Evolutionary conservation across 2,797 vertebrate species (phyloP).

Genomic region (Muraenolepis orangiensis): DNA sequence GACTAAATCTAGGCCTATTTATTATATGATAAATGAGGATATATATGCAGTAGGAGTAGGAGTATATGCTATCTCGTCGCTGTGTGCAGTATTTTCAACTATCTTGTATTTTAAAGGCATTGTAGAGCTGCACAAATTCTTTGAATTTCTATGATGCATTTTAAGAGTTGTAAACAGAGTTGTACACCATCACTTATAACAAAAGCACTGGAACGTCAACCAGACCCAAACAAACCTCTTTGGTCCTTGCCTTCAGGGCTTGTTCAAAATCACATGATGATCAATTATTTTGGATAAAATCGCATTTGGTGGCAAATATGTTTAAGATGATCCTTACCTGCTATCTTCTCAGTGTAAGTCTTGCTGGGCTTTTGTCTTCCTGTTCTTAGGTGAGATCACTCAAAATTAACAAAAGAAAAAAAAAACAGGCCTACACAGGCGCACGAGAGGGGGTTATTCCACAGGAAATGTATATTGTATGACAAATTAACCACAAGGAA

Average conservation of each 20-base stretch:
- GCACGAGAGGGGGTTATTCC: constrained; percentile 40
- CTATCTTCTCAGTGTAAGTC: constrained; percentile 19
- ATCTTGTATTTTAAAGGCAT: background rate
- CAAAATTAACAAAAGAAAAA: constrained; percentile 16
- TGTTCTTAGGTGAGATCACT: constrained; percentile 38
- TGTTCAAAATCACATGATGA: background rate
- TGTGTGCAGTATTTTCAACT: too few relatives aligned
- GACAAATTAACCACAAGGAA: constrained; percentile 19
- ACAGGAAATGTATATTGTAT: constrained; percentile 54
- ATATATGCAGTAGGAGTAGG: too few relatives aligned
- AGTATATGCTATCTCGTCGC: too few relatives aligned
- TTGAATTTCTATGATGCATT: background rate
- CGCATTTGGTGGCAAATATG: constrained; percentile 13
- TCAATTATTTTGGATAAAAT: background rate
- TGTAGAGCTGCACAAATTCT: background rate
- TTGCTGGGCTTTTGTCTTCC: constrained; percentile 32
- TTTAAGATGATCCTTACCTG: constrained; percentile 43
- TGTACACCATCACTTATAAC: background rate
- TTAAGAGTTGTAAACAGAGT: background rate
- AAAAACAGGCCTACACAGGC: background rate
- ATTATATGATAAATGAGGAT: background rate
- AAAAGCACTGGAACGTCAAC: background rate
- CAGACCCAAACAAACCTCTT: background rate
- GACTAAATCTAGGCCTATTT: background rate
- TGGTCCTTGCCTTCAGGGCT: background rate